Evolutionary conservation across 2,888 invertebrate species (phyloP).

Genomic region (Lydus trimaculatus): DNA sequence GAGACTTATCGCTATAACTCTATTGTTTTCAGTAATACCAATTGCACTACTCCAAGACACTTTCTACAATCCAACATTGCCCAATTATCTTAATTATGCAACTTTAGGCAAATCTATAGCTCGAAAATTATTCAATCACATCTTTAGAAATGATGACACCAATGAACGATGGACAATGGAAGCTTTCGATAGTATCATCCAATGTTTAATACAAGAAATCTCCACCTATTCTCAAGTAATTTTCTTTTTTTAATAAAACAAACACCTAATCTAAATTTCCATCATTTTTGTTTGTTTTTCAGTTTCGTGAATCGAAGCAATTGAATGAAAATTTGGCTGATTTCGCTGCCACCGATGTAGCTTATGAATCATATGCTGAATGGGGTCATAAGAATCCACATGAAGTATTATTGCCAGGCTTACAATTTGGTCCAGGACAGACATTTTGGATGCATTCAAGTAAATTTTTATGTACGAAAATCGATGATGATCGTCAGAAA

Average conservation of each 20-base stretch:
- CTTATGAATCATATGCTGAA: slow-evolving; percentile 78
- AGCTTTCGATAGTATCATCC: slow-evolving; percentile 15
- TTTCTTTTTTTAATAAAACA: background rate
- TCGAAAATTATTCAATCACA: slow-evolving; percentile 82
- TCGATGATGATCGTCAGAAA: slow-evolving; percentile 17
- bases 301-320: slow-evolving; percentile 21
- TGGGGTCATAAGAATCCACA: slow-evolving; percentile 72
- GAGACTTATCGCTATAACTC: too few relatives aligned
- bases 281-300: background rate
- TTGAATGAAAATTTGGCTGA: slow-evolving; percentile 83
- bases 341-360: slow-evolving; percentile 86
- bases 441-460: slow-evolving; percentile 56
- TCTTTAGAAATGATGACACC: slow-evolving; percentile 61
- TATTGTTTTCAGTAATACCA: slow-evolving; percentile 74
- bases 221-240: slow-evolving; percentile 20
- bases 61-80: slow-evolving; percentile 83
- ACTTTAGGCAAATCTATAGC: slow-evolving; percentile 86
- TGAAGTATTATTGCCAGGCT: slow-evolving; percentile 73
- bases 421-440: slow-evolving; percentile 69
- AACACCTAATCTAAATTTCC: background rate
- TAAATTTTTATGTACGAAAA: slow-evolving; percentile 25
- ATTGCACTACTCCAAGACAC: slow-evolving; percentile 88
- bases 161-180: slow-evolving; percentile 14
- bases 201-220: slow-evolving; percentile 22
- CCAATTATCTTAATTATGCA: slow-evolving; percentile 86